Percentiles rank a stretch among this genome's conserved stretches.
Conservation (phyloP, 2,113 vertebrate genomes). For the Xiphophorus maculatus region DNA sequence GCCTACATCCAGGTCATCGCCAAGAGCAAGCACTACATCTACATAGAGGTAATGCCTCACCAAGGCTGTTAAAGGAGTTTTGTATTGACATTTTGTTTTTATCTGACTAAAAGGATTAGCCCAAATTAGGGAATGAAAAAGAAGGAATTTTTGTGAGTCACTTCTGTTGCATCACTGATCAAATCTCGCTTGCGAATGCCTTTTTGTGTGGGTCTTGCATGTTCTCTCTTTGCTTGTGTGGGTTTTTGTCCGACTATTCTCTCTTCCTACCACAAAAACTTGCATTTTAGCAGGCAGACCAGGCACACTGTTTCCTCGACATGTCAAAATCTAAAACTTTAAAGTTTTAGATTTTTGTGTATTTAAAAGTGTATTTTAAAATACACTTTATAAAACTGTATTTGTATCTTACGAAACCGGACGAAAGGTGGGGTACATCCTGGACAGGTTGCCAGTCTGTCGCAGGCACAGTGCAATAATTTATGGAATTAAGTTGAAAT, state of each 20-base stretch:
- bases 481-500: too few relatives aligned
- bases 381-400: too few relatives aligned
- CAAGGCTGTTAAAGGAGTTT: neutral
- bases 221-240: neutral
- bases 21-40: conserved; percentile 95
- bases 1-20: conserved; percentile 90
- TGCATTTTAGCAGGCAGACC: neutral
- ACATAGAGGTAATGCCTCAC: conserved; percentile 73
- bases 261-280: neutral
- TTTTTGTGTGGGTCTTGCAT: neutral
- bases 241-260: neutral
- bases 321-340: neutral
- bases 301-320: neutral
- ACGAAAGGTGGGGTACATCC: too few relatives aligned
- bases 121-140: neutral
- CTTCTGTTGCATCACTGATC: neutral
- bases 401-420: too few relatives aligned
- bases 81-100: neutral
- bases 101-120: neutral
- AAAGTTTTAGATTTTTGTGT: too few relatives aligned
- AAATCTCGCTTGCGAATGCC: too few relatives aligned
- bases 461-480: neutral
- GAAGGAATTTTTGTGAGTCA: neutral
- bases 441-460: too few relatives aligned
- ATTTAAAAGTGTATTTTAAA: too few relatives aligned